A percentile compares a stretch with the other conserved stretches of the same genome.
phyloP scores from a whole-genome alignment of 2,888 invertebrate species.

The Malthinus flaveolus region DNA sequence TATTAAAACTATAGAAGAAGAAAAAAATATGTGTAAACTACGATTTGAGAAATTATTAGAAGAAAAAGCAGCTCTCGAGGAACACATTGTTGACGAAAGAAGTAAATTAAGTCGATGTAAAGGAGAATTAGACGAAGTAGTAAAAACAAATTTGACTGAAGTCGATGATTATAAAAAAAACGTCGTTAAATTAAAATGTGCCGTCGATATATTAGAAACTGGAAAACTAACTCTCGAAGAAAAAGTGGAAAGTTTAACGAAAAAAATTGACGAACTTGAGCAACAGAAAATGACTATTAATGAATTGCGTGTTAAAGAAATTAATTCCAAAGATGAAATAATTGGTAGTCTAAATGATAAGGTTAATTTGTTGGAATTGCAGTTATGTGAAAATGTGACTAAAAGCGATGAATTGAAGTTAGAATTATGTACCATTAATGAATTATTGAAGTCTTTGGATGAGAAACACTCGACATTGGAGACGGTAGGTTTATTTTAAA shows the following conservation, averaged over 20 bases:
- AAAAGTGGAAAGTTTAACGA: conserved; percentile 10
- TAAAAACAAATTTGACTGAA: conserved; percentile 2
- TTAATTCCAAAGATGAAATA: conserved; percentile 12
- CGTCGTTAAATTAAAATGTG: conserved; percentile 32
- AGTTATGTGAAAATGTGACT: conserved; percentile 7
- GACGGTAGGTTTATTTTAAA: conserved; percentile 8
- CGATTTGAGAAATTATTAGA: conserved; percentile 4
- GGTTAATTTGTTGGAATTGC: conserved; percentile 7
- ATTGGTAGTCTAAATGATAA: conserved; percentile 9
- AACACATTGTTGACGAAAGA: conserved; percentile 11
- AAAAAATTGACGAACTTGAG: conserved; percentile 21
- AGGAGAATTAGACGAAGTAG: background rate
- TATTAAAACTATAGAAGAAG: conserved; percentile 1
- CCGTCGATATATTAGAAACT: conserved; percentile 35
- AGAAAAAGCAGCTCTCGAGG: conserved; percentile 17
- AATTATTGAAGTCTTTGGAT: conserved; percentile 10
- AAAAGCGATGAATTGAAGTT: conserved; percentile 8
- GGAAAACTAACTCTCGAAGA: conserved; percentile 32
- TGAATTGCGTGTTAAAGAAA: conserved; percentile 15
- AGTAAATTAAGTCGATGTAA: conserved; percentile 4
- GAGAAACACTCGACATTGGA: conserved; percentile 8
- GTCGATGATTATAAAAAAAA: conserved; percentile 21
- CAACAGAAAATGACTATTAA: conserved; percentile 17
- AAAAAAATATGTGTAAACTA: conserved; percentile 6
- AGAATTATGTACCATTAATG: conserved; percentile 9